These are phyloP conservation scores for Geopemphigus sp. DNA, from an alignment of 1,140 invertebrate species.

Conservation along the genomic window DNA sequence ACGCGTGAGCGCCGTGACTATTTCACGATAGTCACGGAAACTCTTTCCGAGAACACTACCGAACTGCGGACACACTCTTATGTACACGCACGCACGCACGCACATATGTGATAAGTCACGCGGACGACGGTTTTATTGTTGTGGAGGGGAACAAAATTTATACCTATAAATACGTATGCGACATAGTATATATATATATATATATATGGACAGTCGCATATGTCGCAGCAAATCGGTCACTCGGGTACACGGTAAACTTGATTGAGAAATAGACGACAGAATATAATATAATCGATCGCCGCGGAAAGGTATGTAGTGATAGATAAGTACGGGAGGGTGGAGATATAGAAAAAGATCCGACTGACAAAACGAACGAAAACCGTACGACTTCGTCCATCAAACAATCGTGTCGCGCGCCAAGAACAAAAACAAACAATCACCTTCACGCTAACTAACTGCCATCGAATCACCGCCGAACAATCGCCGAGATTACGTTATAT, in stretches of 20 bases:
- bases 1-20: neutral
- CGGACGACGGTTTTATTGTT: neutral
- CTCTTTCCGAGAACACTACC: neutral
- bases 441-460: no score
- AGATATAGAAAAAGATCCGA: neutral
- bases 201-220: neutral
- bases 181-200: no score
- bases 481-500: neutral
- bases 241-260: neutral
- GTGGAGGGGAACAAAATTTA: neutral
- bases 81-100: no score
- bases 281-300: no score
- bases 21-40: neutral
- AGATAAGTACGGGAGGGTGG: no score
- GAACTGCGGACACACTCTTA: neutral
- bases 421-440: no score
- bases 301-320: no score
- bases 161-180: neutral
- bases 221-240: neutral
- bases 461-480: no score
- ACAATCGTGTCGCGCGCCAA: no score
- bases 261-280: neutral
- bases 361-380: neutral
- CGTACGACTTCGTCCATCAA: neutral
- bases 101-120: neutral